These are phyloP conservation scores for Oreonectes daqikongensis DNA, from an alignment of 2,797 vertebrate genomes.

Conservation along the genomic window DNA sequence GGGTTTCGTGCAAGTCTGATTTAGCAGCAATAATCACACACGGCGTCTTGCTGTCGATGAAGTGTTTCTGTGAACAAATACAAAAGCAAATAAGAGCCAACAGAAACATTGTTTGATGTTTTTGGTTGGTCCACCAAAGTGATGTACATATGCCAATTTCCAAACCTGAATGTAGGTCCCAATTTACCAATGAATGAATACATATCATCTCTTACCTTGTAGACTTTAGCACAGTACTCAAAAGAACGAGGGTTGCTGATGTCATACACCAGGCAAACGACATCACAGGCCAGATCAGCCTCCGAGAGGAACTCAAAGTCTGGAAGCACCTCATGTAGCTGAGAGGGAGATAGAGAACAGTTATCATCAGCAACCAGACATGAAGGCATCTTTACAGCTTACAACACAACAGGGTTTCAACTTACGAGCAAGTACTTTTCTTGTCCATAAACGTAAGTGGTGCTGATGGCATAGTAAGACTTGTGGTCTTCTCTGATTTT, in stretches of 20 bases:
- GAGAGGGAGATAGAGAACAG: background rate
- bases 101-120: too few relatives aligned
- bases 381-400: background rate
- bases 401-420: constrained; percentile 8
- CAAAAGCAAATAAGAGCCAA: background rate
- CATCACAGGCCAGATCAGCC: constrained; percentile 88
- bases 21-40: constrained; percentile 93
- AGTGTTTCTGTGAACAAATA: constrained; percentile 84
- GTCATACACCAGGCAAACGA: constrained; percentile 93
- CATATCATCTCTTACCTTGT: constrained; percentile 81
- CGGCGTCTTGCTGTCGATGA: constrained; percentile 94
- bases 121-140: background rate
- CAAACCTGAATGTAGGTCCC: too few relatives aligned
- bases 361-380: constrained; percentile 11
- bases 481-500: constrained; percentile 91
- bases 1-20: constrained; percentile 93
- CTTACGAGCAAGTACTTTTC: constrained; percentile 98
- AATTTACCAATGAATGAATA: background rate
- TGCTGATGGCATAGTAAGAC: constrained; percentile 94
- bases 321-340: constrained; percentile 90
- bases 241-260: constrained; percentile 91
- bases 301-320: constrained; percentile 91
- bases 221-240: constrained; percentile 93
- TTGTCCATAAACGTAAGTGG: constrained; percentile 95
- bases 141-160: background rate